These are phyloP conservation scores for Diplosoma virens DNA, from an alignment of 23 tunicate genomes.

Conservation along the genomic window DNA sequence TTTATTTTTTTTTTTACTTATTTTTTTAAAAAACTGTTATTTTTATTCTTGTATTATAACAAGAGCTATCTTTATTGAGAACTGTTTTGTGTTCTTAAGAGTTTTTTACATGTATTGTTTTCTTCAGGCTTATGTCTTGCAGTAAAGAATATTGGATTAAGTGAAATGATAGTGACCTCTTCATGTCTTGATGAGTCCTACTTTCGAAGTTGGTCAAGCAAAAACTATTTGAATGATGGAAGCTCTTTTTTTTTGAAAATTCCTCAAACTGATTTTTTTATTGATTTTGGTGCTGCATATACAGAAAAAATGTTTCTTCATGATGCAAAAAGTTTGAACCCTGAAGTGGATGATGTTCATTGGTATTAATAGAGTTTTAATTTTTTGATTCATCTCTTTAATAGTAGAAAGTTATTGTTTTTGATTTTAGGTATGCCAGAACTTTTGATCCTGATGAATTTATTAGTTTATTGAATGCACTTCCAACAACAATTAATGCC, in stretches of 20 bases:
- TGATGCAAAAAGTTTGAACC: neutral
- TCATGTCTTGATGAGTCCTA: neutral
- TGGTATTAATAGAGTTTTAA: neutral
- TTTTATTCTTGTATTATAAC: too few relatives aligned
- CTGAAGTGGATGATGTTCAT: neutral
- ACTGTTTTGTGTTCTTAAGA: too few relatives aligned
- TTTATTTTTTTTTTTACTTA: too few relatives aligned
- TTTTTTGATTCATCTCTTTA: neutral
- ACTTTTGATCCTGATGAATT: neutral
- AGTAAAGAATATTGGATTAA: neutral
- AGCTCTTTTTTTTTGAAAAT: neutral
- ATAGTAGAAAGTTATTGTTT: neutral
- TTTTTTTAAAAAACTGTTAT: too few relatives aligned
- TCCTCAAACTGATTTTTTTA: neutral
- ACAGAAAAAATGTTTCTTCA: neutral
- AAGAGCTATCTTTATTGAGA: too few relatives aligned
- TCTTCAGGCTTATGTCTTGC: neutral
- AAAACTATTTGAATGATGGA: neutral
- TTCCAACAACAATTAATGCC: neutral
- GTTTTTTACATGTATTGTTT: too few relatives aligned
- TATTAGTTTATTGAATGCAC: neutral
- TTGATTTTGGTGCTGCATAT: neutral
- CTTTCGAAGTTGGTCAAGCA: conserved; percentile 3
- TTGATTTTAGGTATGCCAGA: neutral
- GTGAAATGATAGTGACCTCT: neutral